A percentile compares a stretch with the other conserved stretches of the same genome.
Conservation (phyloP, 1,140 invertebrate genomes). For the Neuroterus valhalla region DNA sequence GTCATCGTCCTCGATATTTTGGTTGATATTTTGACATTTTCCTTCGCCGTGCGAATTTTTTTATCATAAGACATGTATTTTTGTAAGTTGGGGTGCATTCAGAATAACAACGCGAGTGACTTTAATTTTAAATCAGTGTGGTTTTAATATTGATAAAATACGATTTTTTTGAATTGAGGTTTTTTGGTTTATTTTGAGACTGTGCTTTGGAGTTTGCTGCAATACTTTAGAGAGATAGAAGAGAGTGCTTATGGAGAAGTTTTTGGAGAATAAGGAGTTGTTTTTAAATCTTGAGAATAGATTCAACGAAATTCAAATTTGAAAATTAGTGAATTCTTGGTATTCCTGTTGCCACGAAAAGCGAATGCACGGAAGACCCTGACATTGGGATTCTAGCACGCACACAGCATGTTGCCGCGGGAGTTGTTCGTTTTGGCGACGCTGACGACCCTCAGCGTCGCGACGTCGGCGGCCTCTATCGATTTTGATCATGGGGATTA, state of each 20-base stretch:
- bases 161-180: too few species aligned
- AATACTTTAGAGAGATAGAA: too few species aligned
- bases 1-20: not conserved
- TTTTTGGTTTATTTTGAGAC: too few species aligned
- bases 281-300: not conserved
- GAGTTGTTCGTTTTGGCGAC: slow-evolving; percentile 59
- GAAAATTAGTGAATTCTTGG: slow-evolving; percentile 2
- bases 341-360: not conserved
- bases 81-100: not conserved
- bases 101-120: not conserved
- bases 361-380: slow-evolving; percentile 19
- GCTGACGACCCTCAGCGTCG: slow-evolving; percentile 55
- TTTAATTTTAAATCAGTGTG: not conserved
- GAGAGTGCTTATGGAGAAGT: not conserved
- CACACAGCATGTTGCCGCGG: slow-evolving; percentile 49
- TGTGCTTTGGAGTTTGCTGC: too few species aligned
- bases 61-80: not conserved
- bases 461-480: slow-evolving; percentile 53
- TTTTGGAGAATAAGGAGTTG: not conserved
- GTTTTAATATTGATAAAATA: too few species aligned
- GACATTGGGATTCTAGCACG: slow-evolving; percentile 10
- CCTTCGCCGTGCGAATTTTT: not conserved
- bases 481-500: slow-evolving; percentile 68
- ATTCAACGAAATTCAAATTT: not conserved
- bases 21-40: not conserved